Percentiles rank a stretch among this genome's conserved stretches.
phyloP scores from a whole-genome alignment of 1,140 invertebrate genomes.

The Hyposmocoma kahamanoa region DNA sequence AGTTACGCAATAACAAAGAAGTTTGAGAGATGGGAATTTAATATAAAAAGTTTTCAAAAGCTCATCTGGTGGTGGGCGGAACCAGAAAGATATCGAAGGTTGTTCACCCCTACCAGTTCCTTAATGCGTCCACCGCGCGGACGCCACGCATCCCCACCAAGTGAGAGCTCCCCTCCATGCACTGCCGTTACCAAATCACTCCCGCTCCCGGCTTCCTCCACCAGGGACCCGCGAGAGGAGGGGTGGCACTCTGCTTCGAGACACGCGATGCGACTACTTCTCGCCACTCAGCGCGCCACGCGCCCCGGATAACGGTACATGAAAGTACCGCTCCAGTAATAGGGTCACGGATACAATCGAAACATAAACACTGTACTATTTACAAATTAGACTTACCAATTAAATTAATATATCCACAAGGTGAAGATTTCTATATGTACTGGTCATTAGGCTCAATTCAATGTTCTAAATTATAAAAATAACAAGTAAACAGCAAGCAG shows the following conservation, averaged over 20 bases:
- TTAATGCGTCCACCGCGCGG: slow-evolving; percentile 59
- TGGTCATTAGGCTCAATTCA: no score
- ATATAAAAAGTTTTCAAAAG: slow-evolving; percentile 31
- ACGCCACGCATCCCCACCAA: slow-evolving; percentile 71
- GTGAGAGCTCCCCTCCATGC: slow-evolving; percentile 70
- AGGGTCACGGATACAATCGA: slow-evolving; percentile 68
- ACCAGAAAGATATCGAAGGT: slow-evolving; percentile 43
- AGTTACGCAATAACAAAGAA: slow-evolving; percentile 53
- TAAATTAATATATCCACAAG: no score
- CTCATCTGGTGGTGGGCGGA: slow-evolving; percentile 41
- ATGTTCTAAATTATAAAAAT: no score
- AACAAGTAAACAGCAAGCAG: slow-evolving; percentile 35
- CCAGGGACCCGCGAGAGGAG: slow-evolving; percentile 70
- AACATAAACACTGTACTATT: no score
- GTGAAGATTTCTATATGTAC: no score
- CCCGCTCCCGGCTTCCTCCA: slow-evolving; percentile 69
- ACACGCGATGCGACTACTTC: slow-evolving; percentile 45
- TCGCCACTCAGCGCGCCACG: slow-evolving; percentile 55
- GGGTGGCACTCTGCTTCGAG: slow-evolving; percentile 55
- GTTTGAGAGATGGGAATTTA: background rate
- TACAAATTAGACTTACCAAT: no score
- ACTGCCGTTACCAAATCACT: slow-evolving; percentile 64
- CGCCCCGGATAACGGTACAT: slow-evolving; percentile 61
- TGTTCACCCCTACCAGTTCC: slow-evolving; percentile 71
- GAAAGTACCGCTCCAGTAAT: slow-evolving; percentile 66